Conservation (phyloP, 2,888 invertebrate species). For the Cephus rjabovi region DNA sequence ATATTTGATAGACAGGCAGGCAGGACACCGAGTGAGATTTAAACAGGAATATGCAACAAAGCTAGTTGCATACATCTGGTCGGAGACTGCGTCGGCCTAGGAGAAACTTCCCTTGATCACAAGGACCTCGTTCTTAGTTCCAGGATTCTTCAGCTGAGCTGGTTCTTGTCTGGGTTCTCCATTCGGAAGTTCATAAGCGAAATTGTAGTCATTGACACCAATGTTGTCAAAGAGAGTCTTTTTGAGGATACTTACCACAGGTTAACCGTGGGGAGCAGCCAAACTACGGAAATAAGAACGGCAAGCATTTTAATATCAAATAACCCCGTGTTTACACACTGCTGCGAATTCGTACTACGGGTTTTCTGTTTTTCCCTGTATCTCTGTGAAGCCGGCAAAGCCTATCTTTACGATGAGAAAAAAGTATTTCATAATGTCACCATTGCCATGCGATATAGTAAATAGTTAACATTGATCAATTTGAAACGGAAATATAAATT, state of each 20-base stretch:
- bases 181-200: slow-evolving; percentile 47
- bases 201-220: slow-evolving; percentile 49
- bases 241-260: slow-evolving; percentile 35
- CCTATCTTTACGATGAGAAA: no score
- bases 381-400: no score
- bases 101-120: slow-evolving; percentile 50
- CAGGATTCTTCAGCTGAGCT: slow-evolving; percentile 41
- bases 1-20: not conserved
- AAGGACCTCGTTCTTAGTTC: slow-evolving; percentile 33
- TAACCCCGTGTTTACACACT: no score
- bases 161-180: slow-evolving; percentile 41
- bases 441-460: no score
- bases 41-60: slow-evolving; percentile 48
- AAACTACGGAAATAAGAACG: slow-evolving; percentile 14
- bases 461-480: no score
- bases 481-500: no score
- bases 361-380: no score
- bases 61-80: slow-evolving; percentile 40
- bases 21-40: slow-evolving; percentile 7
- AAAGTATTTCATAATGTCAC: no score
- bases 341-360: no score
- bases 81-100: slow-evolving; percentile 43
- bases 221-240: slow-evolving; percentile 50
- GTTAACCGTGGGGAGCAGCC: slow-evolving; percentile 15
- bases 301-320: not conserved